Evolutionary conservation across 2,797 vertebrate genomes (phyloP).

Genomic region (Holocentrus rufus): DNA sequence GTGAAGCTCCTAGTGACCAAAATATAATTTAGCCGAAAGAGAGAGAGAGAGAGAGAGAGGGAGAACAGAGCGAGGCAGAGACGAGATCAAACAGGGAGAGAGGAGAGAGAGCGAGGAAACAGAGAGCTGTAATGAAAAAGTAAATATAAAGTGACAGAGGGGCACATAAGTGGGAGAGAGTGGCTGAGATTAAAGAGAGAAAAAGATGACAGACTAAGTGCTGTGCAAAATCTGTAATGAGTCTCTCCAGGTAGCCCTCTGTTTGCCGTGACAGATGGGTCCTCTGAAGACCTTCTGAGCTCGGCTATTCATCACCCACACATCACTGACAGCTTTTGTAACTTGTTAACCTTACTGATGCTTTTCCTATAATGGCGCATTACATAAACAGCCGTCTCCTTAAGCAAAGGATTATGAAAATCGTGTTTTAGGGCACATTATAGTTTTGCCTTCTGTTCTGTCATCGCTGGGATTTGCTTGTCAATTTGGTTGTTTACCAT

Average conservation of each 20-base stretch:
- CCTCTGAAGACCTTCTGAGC: slow-evolving; percentile 17
- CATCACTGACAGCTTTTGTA: slow-evolving; percentile 32
- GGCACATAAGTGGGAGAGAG: slow-evolving; percentile 19
- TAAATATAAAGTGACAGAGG: slow-evolving; percentile 29
- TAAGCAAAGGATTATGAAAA: not conserved
- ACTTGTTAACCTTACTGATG: slow-evolving; percentile 39
- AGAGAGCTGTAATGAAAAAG: slow-evolving; percentile 13
- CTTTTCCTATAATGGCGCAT: slow-evolving; percentile 11
- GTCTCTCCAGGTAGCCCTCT: slow-evolving; percentile 13
- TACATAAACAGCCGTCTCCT: not conserved
- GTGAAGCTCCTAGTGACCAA: too few species aligned
- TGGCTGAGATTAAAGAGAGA: not conserved
- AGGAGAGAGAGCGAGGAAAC: not conserved
- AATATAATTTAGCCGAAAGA: not conserved
- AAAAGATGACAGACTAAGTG: slow-evolving; percentile 16
- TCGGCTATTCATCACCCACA: slow-evolving; percentile 21
- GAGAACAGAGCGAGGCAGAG: too few species aligned
- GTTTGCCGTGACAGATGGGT: slow-evolving; percentile 39
- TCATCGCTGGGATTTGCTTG: slow-evolving; percentile 9
- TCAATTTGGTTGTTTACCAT: slow-evolving; percentile 12
- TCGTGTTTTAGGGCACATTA: not conserved
- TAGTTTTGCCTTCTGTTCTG: slow-evolving; percentile 15
- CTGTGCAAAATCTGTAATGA: slow-evolving; percentile 46
- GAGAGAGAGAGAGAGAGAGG: not conserved
- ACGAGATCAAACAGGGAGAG: not conserved